Conservation (phyloP, 2,797 vertebrate species). For the Chiroxiphia lanceolata region DNA sequence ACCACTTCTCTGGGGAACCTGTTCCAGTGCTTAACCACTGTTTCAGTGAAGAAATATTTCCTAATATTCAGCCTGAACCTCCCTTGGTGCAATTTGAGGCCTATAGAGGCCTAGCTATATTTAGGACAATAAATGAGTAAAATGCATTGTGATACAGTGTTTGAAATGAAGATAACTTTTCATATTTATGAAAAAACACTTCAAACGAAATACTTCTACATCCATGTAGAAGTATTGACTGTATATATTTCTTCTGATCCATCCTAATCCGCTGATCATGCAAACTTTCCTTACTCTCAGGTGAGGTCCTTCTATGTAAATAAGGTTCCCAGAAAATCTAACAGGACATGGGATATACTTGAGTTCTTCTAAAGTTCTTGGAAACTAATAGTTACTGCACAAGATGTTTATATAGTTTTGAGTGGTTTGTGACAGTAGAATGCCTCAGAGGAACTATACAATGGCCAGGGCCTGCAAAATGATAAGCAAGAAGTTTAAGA, state of each 20-base stretch:
- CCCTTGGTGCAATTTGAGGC: background rate
- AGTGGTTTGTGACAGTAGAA: background rate
- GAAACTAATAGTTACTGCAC: background rate
- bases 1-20: background rate
- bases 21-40: background rate
- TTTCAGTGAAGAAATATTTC: background rate
- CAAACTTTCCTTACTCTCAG: background rate
- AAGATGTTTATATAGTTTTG: background rate
- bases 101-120: background rate
- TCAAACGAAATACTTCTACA: background rate
- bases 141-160: background rate
- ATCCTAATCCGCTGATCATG: background rate
- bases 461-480: background rate
- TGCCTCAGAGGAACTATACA: background rate
- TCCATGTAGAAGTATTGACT: background rate
- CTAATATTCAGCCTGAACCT: background rate
- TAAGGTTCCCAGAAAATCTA: background rate
- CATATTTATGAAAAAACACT: background rate
- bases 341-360: background rate
- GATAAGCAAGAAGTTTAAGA: background rate
- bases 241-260: background rate
- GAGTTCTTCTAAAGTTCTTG: background rate
- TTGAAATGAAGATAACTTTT: background rate
- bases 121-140: background rate
- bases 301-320: background rate